Conservation (phyloP, 2,113 vertebrate genomes). For the Cyphomyrus discorhynchus region DNA sequence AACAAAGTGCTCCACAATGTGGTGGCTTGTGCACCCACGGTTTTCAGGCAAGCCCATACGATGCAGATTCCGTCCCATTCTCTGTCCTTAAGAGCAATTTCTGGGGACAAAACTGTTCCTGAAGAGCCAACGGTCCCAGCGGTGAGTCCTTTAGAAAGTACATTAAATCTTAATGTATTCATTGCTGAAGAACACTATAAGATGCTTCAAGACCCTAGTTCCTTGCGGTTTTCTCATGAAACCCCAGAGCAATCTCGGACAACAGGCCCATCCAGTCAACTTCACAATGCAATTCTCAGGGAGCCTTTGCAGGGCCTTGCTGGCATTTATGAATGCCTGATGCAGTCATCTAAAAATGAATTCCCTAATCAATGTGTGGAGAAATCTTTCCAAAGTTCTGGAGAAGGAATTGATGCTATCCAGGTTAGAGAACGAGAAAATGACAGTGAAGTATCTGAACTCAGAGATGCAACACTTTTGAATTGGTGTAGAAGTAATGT, state of each 20-base stretch:
- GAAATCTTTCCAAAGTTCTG: background rate
- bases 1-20: background rate
- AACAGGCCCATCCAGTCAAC: background rate
- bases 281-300: background rate
- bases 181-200: background rate
- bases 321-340: background rate
- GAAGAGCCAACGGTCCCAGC: background rate
- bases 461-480: background rate
- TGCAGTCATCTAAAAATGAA: background rate
- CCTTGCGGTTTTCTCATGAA: background rate
- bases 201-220: background rate
- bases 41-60: background rate
- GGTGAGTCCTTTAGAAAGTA: background rate
- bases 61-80: background rate
- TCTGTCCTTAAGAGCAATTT: background rate
- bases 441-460: background rate
- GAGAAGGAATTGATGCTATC: background rate
- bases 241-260: background rate
- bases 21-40: background rate
- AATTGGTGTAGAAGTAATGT: background rate
- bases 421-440: background rate
- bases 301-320: background rate
- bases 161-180: background rate
- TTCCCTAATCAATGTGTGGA: background rate
- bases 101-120: background rate